phyloP scores from a whole-genome alignment of 2,113 vertebrate species.

The Nesogale talazaci region DNA sequence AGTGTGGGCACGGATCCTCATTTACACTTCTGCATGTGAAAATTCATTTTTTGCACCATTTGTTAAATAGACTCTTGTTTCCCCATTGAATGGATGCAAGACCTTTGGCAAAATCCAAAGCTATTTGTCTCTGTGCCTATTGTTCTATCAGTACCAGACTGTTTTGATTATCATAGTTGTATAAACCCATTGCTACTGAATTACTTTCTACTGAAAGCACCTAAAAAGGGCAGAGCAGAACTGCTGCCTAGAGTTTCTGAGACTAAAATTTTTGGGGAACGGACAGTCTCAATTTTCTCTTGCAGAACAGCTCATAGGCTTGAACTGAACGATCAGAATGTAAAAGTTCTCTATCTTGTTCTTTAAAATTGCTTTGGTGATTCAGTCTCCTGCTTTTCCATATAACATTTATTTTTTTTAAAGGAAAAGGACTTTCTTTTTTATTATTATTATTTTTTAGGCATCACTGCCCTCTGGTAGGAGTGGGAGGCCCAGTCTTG shows the following conservation, averaged over 20 bases:
- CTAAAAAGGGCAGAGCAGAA: too few species aligned
- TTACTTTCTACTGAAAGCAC: too few species aligned
- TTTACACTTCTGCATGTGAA: not conserved
- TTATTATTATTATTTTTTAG: too few species aligned
- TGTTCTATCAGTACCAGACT: not conserved
- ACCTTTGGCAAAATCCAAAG: not conserved
- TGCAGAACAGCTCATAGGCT: too few species aligned
- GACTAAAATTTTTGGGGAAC: too few species aligned
- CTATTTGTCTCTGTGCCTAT: not conserved
- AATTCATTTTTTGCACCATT: not conserved
- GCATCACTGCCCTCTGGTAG: too few species aligned
- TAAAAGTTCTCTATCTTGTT: not conserved
- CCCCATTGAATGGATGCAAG: not conserved
- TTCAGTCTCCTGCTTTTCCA: not conserved
- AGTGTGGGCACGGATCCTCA: not conserved
- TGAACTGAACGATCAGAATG: too few species aligned
- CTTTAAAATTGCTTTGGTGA: not conserved
- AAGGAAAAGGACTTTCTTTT: too few species aligned
- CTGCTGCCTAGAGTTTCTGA: too few species aligned
- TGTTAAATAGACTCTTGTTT: not conserved
- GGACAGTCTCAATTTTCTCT: too few species aligned
- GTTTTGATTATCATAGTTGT: not conserved
- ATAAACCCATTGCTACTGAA: too few species aligned
- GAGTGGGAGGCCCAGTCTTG: too few species aligned
- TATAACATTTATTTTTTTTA: not conserved